Base-by-base conservation (phyloP, 2,797 vertebrate species). In the Margarornis squamiger region DNA sequence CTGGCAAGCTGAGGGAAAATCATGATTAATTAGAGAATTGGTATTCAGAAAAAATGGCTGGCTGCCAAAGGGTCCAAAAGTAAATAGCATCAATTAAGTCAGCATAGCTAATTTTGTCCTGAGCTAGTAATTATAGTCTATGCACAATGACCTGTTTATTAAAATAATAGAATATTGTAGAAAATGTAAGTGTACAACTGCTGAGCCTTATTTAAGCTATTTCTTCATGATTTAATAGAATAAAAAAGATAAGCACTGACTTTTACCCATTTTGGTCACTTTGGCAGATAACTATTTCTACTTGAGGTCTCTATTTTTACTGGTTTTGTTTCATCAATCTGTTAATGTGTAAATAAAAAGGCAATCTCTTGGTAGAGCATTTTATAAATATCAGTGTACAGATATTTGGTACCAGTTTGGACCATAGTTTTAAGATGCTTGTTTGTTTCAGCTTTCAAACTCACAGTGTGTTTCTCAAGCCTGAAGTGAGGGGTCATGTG, bases 111-210 rank as follows among this genome's bases (percentile, higher is more conserved):
- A 93, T 90, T 93, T 95, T 91, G 66, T 90, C 34, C 52, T 73
- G 62, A 91, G 73, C 66, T 89, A 86, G 71, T 86, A 94, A 95
- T 91, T 92, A 67, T 26, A 55, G 16, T 83, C 36, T 38, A 15
- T 73, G 52, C n/a, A 92, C 79, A 95, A 84, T 90, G 84, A 77
- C 63, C 75, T 86, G 43, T 92, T 93, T 85, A 95, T 95, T 96
- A 90, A 94, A 92, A 93, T 88, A 90, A 87, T 72, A 77, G n/a
- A 81, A 79, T 81, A 77, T 41, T 72, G 51, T 90, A 83, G 62
- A 91, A 88, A 82, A 38, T 70, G 2, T 78, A 88, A 61, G 49
- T 55, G 39, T 66, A 66, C 24, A 86, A 81, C 54, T 71, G 32
- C 51, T 55, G 38, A 62, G 32, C 74, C 34, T 76, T 86, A 82